Evolutionary conservation across 2,888 invertebrate genomes (phyloP).

Genomic region (Xestoiulus laeticollis): DNA sequence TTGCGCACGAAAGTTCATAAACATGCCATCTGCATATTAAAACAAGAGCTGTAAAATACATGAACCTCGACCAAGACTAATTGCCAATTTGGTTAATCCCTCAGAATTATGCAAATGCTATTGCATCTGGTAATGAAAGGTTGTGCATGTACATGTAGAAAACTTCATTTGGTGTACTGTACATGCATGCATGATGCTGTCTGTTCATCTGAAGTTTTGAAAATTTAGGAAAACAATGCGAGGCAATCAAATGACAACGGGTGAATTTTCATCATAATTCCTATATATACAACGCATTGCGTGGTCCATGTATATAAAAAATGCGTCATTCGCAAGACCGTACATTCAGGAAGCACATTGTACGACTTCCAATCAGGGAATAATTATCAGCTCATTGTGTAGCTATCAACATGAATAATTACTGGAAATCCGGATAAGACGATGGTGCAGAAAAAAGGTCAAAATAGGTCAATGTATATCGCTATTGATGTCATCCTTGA

Average conservation of each 20-base stretch:
- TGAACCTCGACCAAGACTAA: not conserved
- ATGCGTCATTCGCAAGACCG: not conserved
- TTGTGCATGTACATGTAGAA: not conserved
- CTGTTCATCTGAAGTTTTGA: not conserved
- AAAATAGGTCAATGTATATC: not conserved
- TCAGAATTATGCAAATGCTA: not conserved
- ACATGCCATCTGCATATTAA: not conserved
- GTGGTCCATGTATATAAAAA: not conserved
- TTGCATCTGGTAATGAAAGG: conserved; percentile 6
- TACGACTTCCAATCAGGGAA: not conserved
- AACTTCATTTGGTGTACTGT: not conserved
- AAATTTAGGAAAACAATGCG: not conserved
- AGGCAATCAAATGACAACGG: not conserved
- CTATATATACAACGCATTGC: not conserved
- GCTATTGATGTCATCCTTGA: not conserved
- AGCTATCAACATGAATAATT: not conserved
- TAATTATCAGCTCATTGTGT: not conserved
- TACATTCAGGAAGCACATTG: not conserved
- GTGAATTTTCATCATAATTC: not conserved
- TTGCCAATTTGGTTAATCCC: not conserved
- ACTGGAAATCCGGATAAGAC: not conserved
- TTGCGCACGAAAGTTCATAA: not conserved
- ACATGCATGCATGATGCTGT: not conserved
- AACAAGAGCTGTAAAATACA: not conserved
- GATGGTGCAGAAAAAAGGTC: not conserved